A percentile compares a stretch with the other conserved stretches of the same genome.
phyloP scores from a whole-genome alignment of 2,888 invertebrate genomes.

The Drosophila recens region DNA sequence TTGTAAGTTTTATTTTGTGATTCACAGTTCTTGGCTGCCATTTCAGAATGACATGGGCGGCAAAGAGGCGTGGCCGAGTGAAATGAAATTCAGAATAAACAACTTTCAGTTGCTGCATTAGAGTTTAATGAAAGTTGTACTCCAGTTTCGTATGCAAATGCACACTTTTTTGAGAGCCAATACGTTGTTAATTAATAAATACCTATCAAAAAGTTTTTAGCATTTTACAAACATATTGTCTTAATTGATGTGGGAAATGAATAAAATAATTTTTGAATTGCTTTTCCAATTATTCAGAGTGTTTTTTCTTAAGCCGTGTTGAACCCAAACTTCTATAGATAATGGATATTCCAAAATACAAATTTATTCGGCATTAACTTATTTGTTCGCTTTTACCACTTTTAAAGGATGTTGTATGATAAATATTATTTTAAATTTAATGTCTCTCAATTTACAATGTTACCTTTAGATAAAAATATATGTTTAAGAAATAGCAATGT shows the following conservation, averaged over 20 bases:
- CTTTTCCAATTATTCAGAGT: too few species aligned
- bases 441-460: not conserved
- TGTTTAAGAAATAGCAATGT: too few species aligned
- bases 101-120: constrained; percentile 35
- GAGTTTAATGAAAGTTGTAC: constrained; percentile 52
- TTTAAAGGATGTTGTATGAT: not conserved
- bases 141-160: constrained; percentile 38
- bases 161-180: constrained; percentile 12
- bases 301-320: too few species aligned
- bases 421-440: not conserved
- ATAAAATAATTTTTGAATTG: not conserved
- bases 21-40: constrained; percentile 21
- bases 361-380: too few species aligned
- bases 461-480: not conserved
- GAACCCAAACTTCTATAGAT: too few species aligned
- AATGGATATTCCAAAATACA: too few species aligned
- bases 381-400: too few species aligned
- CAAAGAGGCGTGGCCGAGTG: constrained; percentile 13
- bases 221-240: not conserved
- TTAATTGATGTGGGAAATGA: not conserved
- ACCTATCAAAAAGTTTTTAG: not conserved
- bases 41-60: constrained; percentile 3
- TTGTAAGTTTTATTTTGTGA: constrained; percentile 45
- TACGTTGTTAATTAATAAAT: constrained; percentile 46
- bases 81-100: constrained; percentile 24